Percentiles rank a stretch among this genome's conserved stretches.
These are phyloP conservation scores for Caradrina clavipalpis DNA, from an alignment of 2,888 invertebrate species.

Conservation along the genomic window DNA sequence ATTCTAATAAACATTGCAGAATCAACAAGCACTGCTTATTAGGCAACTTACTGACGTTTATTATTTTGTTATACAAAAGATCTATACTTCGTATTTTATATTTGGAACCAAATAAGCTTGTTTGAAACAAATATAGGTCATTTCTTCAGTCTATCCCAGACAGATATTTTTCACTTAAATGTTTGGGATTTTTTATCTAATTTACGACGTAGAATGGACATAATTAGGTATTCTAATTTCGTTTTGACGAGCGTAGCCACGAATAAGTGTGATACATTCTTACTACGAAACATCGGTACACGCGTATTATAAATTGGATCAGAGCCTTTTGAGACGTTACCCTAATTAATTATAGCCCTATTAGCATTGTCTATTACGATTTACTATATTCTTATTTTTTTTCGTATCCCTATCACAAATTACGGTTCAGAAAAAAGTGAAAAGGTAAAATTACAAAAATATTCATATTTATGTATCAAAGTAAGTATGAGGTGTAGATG, in stretches of 20 bases:
- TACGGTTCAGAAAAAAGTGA: conserved; percentile 9
- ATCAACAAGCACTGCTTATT: conserved; percentile 42
- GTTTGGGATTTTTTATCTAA: neutral
- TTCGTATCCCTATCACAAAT: conserved; percentile 6
- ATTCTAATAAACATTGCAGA: conserved; percentile 43
- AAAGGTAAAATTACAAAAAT: conserved; percentile 28
- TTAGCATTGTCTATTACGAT: neutral
- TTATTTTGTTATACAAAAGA: conserved; percentile 19
- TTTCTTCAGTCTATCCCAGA: conserved; percentile 50
- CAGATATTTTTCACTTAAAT: conserved; percentile 1
- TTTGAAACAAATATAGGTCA: conserved; percentile 29
- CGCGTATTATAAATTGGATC: neutral
- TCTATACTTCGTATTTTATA: conserved; percentile 15
- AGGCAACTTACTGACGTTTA: conserved; percentile 20
- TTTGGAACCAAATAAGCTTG: conserved; percentile 11
- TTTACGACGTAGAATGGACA: conserved; percentile 1
- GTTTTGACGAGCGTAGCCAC: too few relatives aligned
- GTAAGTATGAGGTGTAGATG: neutral
- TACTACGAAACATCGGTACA: neutral
- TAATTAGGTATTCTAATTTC: neutral
- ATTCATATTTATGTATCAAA: conserved; percentile 18
- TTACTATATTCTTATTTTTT: neutral
- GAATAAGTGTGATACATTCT: neutral
- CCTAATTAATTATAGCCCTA: neutral
- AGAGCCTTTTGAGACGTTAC: neutral